Conservation (phyloP, 2,797 vertebrate genomes). For the Lacerta bilineata region DNA sequence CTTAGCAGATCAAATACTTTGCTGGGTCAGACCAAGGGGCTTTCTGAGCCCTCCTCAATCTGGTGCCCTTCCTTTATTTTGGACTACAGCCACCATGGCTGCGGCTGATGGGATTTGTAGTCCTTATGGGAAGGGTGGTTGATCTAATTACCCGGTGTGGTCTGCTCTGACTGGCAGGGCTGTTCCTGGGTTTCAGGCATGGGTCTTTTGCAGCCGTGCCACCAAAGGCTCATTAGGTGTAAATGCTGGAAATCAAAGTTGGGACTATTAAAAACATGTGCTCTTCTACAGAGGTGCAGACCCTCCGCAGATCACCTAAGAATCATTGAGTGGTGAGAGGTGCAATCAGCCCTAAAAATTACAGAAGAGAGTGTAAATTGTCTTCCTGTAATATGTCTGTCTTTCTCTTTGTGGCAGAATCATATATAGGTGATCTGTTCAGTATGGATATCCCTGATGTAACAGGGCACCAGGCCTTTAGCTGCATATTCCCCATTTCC, state of each 20-base stretch:
- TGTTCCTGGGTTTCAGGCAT: too few species aligned
- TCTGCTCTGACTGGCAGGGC: background rate
- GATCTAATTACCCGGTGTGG: background rate
- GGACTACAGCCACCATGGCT: too few species aligned
- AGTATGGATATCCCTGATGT: background rate
- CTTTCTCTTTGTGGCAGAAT: background rate
- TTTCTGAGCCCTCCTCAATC: too few species aligned
- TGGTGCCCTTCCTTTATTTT: too few species aligned
- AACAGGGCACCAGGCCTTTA: too few species aligned
- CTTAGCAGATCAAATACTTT: background rate
- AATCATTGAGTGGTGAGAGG: background rate
- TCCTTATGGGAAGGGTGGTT: too few species aligned
- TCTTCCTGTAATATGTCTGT: background rate
- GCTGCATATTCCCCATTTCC: too few species aligned
- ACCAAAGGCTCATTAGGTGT: background rate
- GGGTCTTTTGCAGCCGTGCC: background rate
- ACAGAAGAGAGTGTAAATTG: background rate
- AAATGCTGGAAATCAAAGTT: background rate
- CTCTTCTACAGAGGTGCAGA: background rate
- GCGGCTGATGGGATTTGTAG: too few species aligned
- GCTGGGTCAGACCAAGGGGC: too few species aligned
- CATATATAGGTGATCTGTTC: background rate
- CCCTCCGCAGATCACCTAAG: background rate
- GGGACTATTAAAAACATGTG: background rate
- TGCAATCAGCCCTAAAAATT: too few species aligned